phyloP scores from a whole-genome alignment of 2,888 invertebrate genomes.

The Dichetophora obliterata region DNA sequence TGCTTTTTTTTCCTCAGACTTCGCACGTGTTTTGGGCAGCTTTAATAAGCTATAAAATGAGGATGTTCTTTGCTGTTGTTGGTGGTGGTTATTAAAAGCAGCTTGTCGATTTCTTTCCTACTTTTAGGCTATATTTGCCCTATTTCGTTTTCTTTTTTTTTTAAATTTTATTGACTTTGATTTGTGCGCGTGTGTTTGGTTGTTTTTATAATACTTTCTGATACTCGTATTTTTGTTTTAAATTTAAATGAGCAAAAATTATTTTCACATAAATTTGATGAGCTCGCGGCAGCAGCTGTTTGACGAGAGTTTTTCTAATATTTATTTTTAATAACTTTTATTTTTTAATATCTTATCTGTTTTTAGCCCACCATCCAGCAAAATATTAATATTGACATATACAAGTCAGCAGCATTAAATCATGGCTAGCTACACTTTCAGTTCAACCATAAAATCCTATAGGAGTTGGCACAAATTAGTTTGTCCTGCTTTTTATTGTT shows the following conservation, averaged over 20 bases:
- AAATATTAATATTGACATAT: too few relatives aligned
- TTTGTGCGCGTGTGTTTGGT: background rate
- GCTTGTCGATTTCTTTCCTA: background rate
- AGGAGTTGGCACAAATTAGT: too few relatives aligned
- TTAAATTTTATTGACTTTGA: conserved; percentile 18
- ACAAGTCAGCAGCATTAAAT: too few relatives aligned
- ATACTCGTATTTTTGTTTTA: conserved; percentile 25
- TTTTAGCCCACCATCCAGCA: too few relatives aligned
- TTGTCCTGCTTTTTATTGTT: too few relatives aligned
- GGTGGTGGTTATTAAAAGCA: background rate
- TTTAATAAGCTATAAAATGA: conserved; percentile 20
- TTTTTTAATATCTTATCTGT: too few relatives aligned
- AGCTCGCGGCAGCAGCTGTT: conserved; percentile 15
- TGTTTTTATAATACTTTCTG: background rate
- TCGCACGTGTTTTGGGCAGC: conserved; percentile 32
- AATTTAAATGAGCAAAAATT: conserved; percentile 35
- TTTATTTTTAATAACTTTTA: too few relatives aligned
- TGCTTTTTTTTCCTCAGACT: background rate
- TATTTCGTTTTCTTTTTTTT: background rate
- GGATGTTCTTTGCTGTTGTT: background rate
- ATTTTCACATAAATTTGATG: conserved; percentile 36
- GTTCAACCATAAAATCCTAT: too few relatives aligned
- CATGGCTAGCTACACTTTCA: too few relatives aligned
- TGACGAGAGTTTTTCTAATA: too few relatives aligned
- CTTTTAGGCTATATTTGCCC: background rate